A percentile compares a stretch with the other conserved stretches of the same genome.
Conservation (phyloP, 2,113 vertebrate genomes). For the Apteryx owenii region DNA sequence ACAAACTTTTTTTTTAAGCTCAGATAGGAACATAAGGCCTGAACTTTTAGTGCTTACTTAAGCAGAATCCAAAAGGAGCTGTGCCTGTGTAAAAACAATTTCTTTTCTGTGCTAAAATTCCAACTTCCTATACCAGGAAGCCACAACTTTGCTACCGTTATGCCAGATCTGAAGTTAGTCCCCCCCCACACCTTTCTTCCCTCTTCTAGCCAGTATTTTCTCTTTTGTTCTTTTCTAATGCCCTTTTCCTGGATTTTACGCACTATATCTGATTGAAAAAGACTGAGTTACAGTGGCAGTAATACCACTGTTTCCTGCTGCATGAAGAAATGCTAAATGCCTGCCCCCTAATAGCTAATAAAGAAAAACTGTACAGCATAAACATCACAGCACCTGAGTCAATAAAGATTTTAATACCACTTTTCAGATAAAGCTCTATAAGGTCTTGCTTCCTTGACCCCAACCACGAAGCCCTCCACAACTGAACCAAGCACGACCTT, state of each 20-base stretch:
- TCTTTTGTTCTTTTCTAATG: background rate
- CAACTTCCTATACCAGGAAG: background rate
- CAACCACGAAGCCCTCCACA: background rate
- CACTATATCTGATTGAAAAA: background rate
- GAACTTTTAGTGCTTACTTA: background rate
- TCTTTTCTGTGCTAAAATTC: background rate
- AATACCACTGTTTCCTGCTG: conserved; percentile 6
- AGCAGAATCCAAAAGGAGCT: background rate
- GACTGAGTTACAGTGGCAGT: conserved; percentile 1
- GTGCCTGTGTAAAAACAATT: background rate
- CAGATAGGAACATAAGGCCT: background rate
- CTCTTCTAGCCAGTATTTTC: background rate
- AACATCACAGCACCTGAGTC: conserved; percentile 63
- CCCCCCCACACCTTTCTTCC: rapidly evolving
- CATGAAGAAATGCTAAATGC: background rate
- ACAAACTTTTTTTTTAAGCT: background rate
- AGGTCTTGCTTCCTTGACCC: conserved; percentile 33
- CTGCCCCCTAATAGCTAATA: conserved; percentile 10
- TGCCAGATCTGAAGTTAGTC: background rate
- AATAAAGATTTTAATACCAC: conserved; percentile 58
- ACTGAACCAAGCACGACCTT: conserved; percentile 38
- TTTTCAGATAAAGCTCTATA: conserved; percentile 38
- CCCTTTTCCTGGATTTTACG: background rate
- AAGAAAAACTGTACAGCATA: conserved; percentile 36
- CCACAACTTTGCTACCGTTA: background rate